Conservation (phyloP, 2,113 vertebrate genomes). For the Pseudolaguvia tuberculata region DNA sequence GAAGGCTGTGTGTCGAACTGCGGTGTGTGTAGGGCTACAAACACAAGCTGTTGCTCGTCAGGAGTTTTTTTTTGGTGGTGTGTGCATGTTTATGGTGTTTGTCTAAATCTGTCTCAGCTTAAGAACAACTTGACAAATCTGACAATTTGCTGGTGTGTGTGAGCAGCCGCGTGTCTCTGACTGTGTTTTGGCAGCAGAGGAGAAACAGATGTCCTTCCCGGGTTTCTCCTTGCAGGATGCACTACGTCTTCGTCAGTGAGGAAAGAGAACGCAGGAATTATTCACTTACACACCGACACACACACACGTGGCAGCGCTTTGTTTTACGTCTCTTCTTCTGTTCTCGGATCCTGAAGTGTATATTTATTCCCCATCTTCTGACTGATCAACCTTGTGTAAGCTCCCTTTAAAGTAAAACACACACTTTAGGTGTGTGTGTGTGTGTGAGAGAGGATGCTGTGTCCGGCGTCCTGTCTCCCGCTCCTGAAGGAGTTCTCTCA, state of each 20-base stretch:
- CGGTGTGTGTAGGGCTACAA: not conserved
- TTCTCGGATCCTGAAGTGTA: not conserved
- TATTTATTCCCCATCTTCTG: not conserved
- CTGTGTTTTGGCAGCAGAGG: conserved; percentile 28
- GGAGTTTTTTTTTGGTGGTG: not conserved
- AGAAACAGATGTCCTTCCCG: conserved; percentile 23
- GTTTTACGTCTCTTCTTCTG: not conserved
- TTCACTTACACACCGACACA: not conserved
- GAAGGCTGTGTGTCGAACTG: conserved; percentile 11
- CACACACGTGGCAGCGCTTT: conserved; percentile 12
- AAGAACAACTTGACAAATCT: not conserved
- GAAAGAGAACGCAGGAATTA: conserved; percentile 17
- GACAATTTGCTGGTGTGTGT: conserved; percentile 5
- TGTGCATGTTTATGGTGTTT: not conserved
- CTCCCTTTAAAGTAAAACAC: too few species aligned
- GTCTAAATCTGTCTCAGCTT: not conserved
- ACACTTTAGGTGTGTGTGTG: conserved; percentile 19
- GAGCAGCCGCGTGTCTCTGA: not conserved
- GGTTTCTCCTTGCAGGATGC: conserved; percentile 25
- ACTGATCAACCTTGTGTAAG: too few species aligned
- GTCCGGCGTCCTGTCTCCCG: conserved; percentile 67
- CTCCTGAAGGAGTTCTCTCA: conserved; percentile 68
- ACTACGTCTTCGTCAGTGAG: conserved; percentile 36
- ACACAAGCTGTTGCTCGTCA: conserved; percentile 11
- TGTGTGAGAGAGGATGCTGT: conserved; percentile 59